phyloP scores from a whole-genome alignment of 2,113 vertebrate species.

The Phyllopteryx taeniolatus region DNA sequence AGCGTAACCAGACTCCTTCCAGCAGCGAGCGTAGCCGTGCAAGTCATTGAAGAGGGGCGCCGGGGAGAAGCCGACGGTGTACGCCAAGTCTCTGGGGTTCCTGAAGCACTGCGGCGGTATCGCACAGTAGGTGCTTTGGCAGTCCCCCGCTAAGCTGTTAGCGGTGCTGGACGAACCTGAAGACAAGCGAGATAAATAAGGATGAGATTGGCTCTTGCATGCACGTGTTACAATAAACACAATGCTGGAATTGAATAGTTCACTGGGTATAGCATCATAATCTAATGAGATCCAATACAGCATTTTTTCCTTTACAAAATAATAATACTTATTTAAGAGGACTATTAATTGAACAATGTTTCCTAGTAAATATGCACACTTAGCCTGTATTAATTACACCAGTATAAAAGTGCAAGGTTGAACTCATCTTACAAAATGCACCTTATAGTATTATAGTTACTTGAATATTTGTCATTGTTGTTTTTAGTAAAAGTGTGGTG shows the following conservation, averaged over 20 bases:
- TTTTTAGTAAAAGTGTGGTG: background rate
- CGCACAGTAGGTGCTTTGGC: slow-evolving; percentile 46
- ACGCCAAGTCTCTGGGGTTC: slow-evolving; percentile 46
- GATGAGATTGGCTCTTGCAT: slow-evolving; percentile 11
- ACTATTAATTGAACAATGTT: background rate
- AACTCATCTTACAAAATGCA: background rate
- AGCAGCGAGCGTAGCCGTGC: slow-evolving; percentile 35
- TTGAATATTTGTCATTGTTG: background rate
- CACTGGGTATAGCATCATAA: background rate
- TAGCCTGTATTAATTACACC: background rate
- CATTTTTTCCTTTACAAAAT: background rate
- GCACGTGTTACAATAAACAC: background rate
- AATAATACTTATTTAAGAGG: background rate
- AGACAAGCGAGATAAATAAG: slow-evolving; percentile 33
- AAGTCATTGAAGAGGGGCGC: slow-evolving; percentile 48
- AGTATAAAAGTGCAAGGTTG: background rate
- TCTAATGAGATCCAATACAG: background rate
- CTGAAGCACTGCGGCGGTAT: slow-evolving; percentile 52
- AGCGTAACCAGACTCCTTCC: slow-evolving; percentile 55
- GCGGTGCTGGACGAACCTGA: slow-evolving; percentile 53
- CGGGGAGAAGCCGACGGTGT: slow-evolving; percentile 66
- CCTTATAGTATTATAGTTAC: background rate
- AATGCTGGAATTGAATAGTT: background rate
- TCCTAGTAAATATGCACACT: background rate
- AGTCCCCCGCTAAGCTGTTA: slow-evolving; percentile 52